Conservation (phyloP, 92 coral and sea anemone species). For the Palythoa grandis region DNA sequence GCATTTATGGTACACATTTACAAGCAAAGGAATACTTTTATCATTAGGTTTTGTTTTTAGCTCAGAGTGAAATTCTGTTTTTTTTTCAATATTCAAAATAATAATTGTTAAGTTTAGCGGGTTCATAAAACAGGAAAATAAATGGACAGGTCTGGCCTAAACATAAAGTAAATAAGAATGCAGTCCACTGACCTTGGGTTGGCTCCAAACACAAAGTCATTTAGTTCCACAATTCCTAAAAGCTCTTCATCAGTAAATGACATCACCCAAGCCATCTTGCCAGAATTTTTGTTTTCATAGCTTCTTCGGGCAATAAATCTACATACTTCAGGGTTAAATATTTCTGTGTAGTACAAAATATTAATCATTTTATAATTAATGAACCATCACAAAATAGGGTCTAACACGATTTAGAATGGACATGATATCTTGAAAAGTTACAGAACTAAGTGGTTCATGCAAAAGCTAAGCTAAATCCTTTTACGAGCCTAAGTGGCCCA, state of each 20-base stretch:
- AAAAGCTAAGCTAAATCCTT: too few species aligned
- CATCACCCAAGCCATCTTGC: conserved; percentile 84
- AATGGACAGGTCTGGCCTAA: too few species aligned
- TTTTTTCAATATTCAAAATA: too few species aligned
- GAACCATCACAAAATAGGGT: background rate
- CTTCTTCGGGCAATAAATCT: conserved; percentile 76
- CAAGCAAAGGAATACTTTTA: too few species aligned
- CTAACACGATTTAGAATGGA: background rate
- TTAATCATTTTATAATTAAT: background rate
- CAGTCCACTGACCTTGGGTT: conserved; percentile 80
- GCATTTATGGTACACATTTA: too few species aligned
- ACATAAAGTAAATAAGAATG: too few species aligned
- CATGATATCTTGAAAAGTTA: background rate
- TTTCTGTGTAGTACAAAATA: conserved; percentile 47
- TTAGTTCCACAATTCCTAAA: conserved; percentile 80
- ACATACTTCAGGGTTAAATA: conserved; percentile 72
- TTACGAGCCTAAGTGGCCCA: too few species aligned
- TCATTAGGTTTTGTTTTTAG: too few species aligned
- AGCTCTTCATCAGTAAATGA: conserved; percentile 68
- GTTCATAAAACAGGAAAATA: too few species aligned
- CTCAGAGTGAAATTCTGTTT: too few species aligned
- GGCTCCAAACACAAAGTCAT: conserved; percentile 93
- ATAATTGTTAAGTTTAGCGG: too few species aligned
- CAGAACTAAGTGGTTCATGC: too few species aligned
- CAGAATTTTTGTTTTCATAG: conserved; percentile 85